These are phyloP conservation scores for Neodontobutis hainanensis DNA, from an alignment of 2,113 vertebrate genomes.

Conservation along the genomic window DNA sequence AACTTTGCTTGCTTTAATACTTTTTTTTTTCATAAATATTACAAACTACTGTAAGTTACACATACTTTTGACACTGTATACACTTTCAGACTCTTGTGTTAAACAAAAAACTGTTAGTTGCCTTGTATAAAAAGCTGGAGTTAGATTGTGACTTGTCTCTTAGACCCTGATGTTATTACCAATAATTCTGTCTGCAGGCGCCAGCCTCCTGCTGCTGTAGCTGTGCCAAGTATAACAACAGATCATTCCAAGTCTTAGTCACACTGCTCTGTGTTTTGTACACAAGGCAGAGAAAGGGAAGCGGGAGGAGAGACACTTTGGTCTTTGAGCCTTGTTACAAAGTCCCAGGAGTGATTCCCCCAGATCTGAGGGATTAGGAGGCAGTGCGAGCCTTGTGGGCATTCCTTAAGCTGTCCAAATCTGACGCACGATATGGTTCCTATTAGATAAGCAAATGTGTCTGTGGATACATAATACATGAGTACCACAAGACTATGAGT, in stretches of 20 bases:
- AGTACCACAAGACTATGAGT: slow-evolving; percentile 27
- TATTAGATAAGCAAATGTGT: slow-evolving; percentile 71
- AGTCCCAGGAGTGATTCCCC: slow-evolving; percentile 32
- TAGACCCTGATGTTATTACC: slow-evolving; percentile 43
- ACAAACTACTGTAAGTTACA: too few relatives aligned
- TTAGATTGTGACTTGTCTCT: slow-evolving; percentile 15
- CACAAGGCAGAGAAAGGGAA: slow-evolving; percentile 21
- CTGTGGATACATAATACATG: slow-evolving; percentile 60
- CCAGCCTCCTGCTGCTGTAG: slow-evolving; percentile 9
- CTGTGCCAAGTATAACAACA: slow-evolving; percentile 26
- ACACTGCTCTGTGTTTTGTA: slow-evolving; percentile 39
- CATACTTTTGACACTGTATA: too few relatives aligned
- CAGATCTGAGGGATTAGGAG: slow-evolving; percentile 62
- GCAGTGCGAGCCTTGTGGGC: slow-evolving; percentile 37
- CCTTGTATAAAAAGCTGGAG: too few relatives aligned
- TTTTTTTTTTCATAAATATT: too few relatives aligned
- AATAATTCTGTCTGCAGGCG: slow-evolving; percentile 38
- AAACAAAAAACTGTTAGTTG: too few relatives aligned
- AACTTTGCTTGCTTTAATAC: too few relatives aligned
- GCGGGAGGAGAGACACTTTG: slow-evolving; percentile 22
- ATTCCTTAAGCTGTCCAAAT: slow-evolving; percentile 60
- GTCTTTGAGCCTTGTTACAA: slow-evolving; percentile 39
- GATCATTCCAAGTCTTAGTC: slow-evolving; percentile 39
- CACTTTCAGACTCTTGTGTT: too few relatives aligned
- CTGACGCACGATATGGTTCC: slow-evolving; percentile 58